Base-by-base conservation (phyloP, 2,797 vertebrate genomes). In the Scolopax bukidnonensis region DNA sequence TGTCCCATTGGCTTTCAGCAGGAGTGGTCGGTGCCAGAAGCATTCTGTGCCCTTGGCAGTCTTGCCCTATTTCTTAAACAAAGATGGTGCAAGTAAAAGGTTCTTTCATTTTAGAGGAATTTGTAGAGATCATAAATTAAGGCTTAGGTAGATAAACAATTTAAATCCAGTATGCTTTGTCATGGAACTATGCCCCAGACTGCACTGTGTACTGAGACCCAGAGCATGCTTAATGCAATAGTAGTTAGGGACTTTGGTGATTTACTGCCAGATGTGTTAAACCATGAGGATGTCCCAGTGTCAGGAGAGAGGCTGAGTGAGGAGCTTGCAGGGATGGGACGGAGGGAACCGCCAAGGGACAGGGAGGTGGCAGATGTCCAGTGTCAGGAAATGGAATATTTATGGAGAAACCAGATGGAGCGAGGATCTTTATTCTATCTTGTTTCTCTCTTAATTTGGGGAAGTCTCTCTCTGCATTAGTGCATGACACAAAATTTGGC, bases 41-140 rank as follows among this genome's bases (percentile, higher is more conserved):
- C 16, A 0, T 64, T 83, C 89, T 81, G 24, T 95, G 61, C 63
- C 84, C 77, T 85, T 95, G 78, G 90, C 24, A 75, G 36, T 90
- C 16, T 89, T 77, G 2, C 38, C 23, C 2, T 43, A 4, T 33
- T 68, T 90, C 59, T 94, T 87, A 69, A 69, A 69, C 6, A 67
- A 80, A 89, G 71, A 59, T 32, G 59, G 63, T 57, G 87, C 56
- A 74, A 90, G 74, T 75, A 63, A 91, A 94, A 64, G 17, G 19
- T 38, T 89, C 71, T 87, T 91, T 83, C 60, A 87, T 87, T 94
- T 85, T 77, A 48, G n/a, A 85, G 47, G 68, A 79, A 85, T 84
- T 70, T 84, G 36, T 75, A 65, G 68, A 63, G 56, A 71, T 61
- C 78, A 61, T 56, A 90, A 93, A 85, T 67, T 71, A 87, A 90